These are phyloP conservation scores for Trinectes maculatus DNA, from an alignment of 2,113 vertebrate species.

Conservation along the genomic window DNA sequence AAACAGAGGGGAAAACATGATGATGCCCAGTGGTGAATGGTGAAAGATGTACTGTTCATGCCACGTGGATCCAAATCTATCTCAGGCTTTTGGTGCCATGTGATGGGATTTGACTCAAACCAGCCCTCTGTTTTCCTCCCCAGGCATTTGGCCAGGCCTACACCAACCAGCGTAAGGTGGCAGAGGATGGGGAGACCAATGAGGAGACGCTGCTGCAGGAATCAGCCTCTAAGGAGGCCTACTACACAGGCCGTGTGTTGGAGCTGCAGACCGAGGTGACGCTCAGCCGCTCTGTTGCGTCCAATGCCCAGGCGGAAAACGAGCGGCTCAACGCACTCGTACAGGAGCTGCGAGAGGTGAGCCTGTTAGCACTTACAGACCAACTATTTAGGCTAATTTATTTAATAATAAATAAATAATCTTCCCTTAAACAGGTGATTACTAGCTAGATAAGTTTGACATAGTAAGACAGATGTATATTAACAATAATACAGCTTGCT, in stretches of 20 bases:
- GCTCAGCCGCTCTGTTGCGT: constrained; percentile 86
- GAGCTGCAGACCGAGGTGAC: constrained; percentile 93
- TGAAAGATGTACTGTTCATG: constrained; percentile 1
- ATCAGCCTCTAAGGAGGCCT: constrained; percentile 95
- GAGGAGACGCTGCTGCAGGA: constrained; percentile 96
- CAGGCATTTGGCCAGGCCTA: constrained; percentile 98
- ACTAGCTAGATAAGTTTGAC: too few relatives aligned
- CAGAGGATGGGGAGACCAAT: constrained; percentile 94
- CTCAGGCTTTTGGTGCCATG: too few relatives aligned
- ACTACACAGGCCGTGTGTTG: constrained; percentile 90
- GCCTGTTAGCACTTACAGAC: background rate
- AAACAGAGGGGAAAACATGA: constrained; percentile 1
- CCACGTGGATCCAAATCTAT: constrained; percentile 20
- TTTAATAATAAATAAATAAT: too few relatives aligned
- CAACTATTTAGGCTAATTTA: too few relatives aligned
- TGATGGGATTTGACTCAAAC: too few relatives aligned
- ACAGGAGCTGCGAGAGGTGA: constrained; percentile 94
- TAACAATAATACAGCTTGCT: too few relatives aligned
- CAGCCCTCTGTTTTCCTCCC: background rate
- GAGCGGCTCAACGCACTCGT: constrained; percentile 87
- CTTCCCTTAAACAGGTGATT: too few relatives aligned
- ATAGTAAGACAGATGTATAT: too few relatives aligned
- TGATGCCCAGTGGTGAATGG: constrained; percentile 15
- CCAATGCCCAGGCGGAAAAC: constrained; percentile 90
- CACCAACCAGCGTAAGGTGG: constrained; percentile 95